These are phyloP conservation scores for Alosa sapidissima DNA, from an alignment of 2,797 vertebrate genomes.

Conservation along the genomic window DNA sequence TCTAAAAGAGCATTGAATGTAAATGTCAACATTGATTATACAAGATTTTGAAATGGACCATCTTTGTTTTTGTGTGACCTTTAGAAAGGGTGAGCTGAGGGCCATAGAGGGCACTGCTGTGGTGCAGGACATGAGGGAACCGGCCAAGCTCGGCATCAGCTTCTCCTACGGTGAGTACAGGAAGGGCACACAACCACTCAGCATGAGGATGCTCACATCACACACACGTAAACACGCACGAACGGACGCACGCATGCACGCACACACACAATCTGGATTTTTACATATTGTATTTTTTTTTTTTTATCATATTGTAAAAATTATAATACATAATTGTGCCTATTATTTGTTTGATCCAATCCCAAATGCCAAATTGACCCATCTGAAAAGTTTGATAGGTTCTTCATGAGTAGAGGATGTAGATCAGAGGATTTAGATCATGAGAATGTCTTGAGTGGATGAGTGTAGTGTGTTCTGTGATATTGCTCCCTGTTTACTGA, in stretches of 20 bases:
- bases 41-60: neutral
- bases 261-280: neutral
- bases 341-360: neutral
- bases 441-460: neutral
- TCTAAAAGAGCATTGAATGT: neutral
- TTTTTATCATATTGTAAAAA: neutral
- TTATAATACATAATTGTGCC: neutral
- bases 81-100: constrained; percentile 79
- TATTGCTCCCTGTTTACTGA: neutral
- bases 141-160: constrained; percentile 85
- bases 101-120: constrained; percentile 79
- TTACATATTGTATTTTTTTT: neutral
- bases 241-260: no score
- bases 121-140: constrained; percentile 77
- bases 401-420: neutral
- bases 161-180: constrained; percentile 81
- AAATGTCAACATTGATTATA: neutral
- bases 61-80: constrained; percentile 42
- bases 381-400: no score
- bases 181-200: neutral
- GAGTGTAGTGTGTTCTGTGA: neutral
- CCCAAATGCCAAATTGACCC: neutral
- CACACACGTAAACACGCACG: neutral
- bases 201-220: neutral
- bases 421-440: neutral